Conservation (phyloP, 2,113 vertebrate species). For the Monopterus albus region DNA sequence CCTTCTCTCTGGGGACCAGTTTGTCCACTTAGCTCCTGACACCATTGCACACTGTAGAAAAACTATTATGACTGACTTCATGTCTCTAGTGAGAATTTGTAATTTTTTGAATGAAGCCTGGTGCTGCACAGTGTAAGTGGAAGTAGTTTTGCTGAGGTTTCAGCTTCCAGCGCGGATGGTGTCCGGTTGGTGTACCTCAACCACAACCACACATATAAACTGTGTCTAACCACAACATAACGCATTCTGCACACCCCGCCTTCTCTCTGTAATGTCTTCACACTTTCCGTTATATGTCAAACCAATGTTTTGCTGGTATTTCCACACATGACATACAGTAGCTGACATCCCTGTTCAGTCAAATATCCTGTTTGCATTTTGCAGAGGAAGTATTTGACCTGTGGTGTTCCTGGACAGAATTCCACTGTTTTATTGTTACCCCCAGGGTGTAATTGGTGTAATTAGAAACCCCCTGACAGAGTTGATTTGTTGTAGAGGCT, state of each 20-base stretch:
- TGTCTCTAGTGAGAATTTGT: not conserved
- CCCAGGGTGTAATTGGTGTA: not conserved
- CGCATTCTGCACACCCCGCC: not conserved
- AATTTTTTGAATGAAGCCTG: not conserved
- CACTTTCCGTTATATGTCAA: too few species aligned
- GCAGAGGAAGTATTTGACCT: not conserved
- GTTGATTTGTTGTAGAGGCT: too few species aligned
- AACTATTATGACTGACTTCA: too few species aligned
- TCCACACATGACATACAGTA: too few species aligned
- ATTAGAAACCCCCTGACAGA: too few species aligned
- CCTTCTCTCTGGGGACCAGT: not conserved
- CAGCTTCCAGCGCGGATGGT: not conserved
- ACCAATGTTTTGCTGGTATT: too few species aligned
- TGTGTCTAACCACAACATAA: not conserved
- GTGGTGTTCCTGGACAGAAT: not conserved
- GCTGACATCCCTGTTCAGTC: not conserved
- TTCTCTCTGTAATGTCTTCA: not conserved
- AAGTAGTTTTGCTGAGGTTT: constrained; percentile 4
- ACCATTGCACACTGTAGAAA: too few species aligned
- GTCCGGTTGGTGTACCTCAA: constrained; percentile 44
- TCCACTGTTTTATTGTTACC: not conserved
- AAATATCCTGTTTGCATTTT: too few species aligned
- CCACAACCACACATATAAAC: constrained; percentile 29
- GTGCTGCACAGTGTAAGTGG: not conserved
- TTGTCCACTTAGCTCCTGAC: too few species aligned